Evolutionary conservation across 2,113 vertebrate genomes (phyloP).

Genomic region (Panthera tigris): DNA sequence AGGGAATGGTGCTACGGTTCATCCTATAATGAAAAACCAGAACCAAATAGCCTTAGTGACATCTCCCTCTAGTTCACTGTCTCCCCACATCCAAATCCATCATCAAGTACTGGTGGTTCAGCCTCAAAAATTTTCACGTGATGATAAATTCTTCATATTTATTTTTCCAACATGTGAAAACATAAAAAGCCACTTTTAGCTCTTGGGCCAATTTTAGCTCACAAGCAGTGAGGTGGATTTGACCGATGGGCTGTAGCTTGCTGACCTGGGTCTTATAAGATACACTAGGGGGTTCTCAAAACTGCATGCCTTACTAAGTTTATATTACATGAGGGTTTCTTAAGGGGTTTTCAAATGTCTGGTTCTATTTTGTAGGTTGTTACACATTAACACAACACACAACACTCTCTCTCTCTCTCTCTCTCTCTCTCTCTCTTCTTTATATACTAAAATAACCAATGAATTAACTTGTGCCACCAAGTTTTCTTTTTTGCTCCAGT

Average conservation of each 20-base stretch:
- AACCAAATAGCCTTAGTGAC: not conserved
- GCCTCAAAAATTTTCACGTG: not conserved
- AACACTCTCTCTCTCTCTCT: not conserved
- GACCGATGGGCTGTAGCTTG: not conserved
- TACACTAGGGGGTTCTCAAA: not conserved
- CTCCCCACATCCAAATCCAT: not conserved
- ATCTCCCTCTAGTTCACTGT: not conserved
- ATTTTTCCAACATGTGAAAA: not conserved
- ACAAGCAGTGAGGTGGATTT: not conserved
- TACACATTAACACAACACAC: not conserved
- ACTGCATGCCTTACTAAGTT: not conserved
- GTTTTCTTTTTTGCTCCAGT: not conserved
- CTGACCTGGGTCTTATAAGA: not conserved
- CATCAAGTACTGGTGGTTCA: not conserved
- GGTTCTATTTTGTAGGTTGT: not conserved
- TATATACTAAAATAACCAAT: constrained; percentile 32
- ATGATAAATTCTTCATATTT: not conserved
- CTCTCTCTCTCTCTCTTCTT: not conserved
- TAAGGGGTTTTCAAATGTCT: not conserved
- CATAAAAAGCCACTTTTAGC: not conserved
- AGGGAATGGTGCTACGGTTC: not conserved
- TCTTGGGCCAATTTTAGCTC: not conserved
- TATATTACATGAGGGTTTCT: not conserved
- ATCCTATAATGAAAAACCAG: not conserved
- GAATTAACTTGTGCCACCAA: not conserved